Conservation (phyloP, 2,888 invertebrate genomes). For the Cheilosia vernalis region DNA sequence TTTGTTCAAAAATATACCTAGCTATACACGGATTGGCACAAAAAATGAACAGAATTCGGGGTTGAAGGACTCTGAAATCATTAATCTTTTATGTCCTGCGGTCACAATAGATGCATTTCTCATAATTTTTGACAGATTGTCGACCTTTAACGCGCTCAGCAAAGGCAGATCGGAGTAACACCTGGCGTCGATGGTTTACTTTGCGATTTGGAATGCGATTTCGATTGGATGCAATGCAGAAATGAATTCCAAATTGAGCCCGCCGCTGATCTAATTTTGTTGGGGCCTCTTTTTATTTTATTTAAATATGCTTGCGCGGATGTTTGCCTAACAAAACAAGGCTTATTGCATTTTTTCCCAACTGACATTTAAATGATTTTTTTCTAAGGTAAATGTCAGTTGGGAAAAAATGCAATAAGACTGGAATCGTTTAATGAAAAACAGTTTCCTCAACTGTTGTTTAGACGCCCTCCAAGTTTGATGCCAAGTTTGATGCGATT, state of each 20-base stretch:
- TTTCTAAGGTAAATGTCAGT: no score
- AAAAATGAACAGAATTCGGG: conserved; percentile 44
- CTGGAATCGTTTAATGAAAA: no score
- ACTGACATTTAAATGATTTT: no score
- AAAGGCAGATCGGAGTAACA: conserved; percentile 39
- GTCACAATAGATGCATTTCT: conserved; percentile 73
- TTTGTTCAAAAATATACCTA: conserved; percentile 33
- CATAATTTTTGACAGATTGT: conserved; percentile 75
- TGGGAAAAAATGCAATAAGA: no score
- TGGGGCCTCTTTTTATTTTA: conserved; percentile 1
- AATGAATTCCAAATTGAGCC: conserved; percentile 31
- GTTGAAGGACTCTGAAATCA: conserved; percentile 73
- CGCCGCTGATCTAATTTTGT: conserved; percentile 7
- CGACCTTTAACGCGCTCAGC: conserved; percentile 69
- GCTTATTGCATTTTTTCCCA: no score
- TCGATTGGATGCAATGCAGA: conserved; percentile 8
- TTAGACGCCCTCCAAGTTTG: no score
- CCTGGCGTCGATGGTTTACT: conserved; percentile 67
- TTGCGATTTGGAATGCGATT: conserved; percentile 53
- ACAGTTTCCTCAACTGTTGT: no score
- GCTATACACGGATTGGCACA: neutral
- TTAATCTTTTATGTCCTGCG: conserved; percentile 74
- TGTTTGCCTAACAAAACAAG: neutral
- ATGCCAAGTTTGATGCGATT: no score
- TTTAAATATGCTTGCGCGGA: neutral